Evolutionary conservation across 2,888 invertebrate genomes (phyloP).

Genomic region (Thecocarcelia acutangulata): DNA sequence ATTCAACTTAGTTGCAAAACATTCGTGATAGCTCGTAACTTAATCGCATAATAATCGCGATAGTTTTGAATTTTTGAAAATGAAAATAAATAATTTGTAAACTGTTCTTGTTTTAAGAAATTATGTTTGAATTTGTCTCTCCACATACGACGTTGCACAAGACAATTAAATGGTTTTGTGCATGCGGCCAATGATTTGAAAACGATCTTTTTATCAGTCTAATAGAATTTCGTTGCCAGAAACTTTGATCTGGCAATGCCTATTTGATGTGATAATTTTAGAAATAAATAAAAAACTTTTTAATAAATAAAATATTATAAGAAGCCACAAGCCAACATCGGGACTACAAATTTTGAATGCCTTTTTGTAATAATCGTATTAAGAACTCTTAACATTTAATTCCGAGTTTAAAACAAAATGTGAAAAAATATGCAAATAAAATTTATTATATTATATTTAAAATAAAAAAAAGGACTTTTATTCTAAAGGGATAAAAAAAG

Average conservation of each 20-base stretch:
- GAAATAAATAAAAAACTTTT: background rate
- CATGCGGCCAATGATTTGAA: slow-evolving; percentile 1
- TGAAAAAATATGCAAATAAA: slow-evolving; percentile 50
- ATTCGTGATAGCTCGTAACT: too few species aligned
- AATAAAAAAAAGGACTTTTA: slow-evolving; percentile 8
- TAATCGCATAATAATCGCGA: too few species aligned
- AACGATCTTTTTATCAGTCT: slow-evolving; percentile 47
- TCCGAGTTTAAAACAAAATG: slow-evolving; percentile 30
- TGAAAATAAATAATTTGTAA: too few species aligned
- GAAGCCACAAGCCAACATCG: too few species aligned
- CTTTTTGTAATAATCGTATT: slow-evolving; percentile 4
- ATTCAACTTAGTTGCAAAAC: too few species aligned
- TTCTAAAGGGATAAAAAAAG: background rate
- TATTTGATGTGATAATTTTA: slow-evolving; percentile 51
- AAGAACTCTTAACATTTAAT: slow-evolving; percentile 1
- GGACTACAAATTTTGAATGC: slow-evolving; percentile 46
- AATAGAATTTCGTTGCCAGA: slow-evolving; percentile 34
- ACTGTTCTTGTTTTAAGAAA: too few species aligned
- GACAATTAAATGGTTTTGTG: too few species aligned
- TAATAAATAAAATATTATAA: background rate
- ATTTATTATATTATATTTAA: slow-evolving; percentile 28
- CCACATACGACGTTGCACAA: background rate
- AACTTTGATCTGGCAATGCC: too few species aligned
- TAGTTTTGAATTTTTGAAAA: too few species aligned
- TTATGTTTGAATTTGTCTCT: too few species aligned